phyloP scores from a whole-genome alignment of 2,797 vertebrate genomes.

The Benthosema pterotum region DNA sequence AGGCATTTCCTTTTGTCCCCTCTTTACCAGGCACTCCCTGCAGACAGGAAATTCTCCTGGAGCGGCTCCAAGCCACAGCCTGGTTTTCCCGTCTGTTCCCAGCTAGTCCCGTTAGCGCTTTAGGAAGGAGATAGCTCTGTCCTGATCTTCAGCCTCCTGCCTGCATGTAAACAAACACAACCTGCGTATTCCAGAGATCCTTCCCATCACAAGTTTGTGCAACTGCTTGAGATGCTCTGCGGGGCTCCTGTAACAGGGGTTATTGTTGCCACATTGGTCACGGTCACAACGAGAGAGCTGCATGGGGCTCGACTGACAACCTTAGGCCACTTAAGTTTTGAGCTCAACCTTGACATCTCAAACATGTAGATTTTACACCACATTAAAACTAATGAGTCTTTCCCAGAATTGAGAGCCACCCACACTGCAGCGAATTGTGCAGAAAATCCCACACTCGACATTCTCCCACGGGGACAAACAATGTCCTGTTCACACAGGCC shows the following conservation, averaged over 20 bases:
- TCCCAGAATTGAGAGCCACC: constrained; percentile 67
- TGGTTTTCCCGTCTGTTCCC: constrained; percentile 41
- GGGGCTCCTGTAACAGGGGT: constrained; percentile 1
- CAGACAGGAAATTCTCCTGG: constrained; percentile 71
- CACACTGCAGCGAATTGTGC: constrained; percentile 57
- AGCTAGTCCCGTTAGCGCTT: constrained; percentile 31
- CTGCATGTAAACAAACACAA: constrained; percentile 62
- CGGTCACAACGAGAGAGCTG: constrained; percentile 2
- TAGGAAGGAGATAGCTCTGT: constrained; percentile 59
- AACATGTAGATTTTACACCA: constrained; percentile 33
- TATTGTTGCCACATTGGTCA: neutral
- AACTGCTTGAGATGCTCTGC: constrained; percentile 11
- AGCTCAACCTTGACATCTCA: constrained; percentile 26
- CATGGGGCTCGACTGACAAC: constrained; percentile 5
- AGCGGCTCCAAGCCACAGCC: constrained; percentile 50
- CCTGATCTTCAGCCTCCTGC: constrained; percentile 19
- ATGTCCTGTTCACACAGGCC: constrained; percentile 45
- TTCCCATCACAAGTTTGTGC: constrained; percentile 8
- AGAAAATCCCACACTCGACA: constrained; percentile 52
- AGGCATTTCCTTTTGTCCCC: constrained; percentile 67
- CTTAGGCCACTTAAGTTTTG: neutral
- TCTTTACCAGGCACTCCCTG: constrained; percentile 51
- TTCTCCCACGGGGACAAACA: constrained; percentile 56
- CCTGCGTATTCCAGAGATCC: constrained; percentile 38
- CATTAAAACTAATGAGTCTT: constrained; percentile 27